Conservation (phyloP, 2,888 invertebrate genomes). For the Lordiphosa andalusiaca region DNA sequence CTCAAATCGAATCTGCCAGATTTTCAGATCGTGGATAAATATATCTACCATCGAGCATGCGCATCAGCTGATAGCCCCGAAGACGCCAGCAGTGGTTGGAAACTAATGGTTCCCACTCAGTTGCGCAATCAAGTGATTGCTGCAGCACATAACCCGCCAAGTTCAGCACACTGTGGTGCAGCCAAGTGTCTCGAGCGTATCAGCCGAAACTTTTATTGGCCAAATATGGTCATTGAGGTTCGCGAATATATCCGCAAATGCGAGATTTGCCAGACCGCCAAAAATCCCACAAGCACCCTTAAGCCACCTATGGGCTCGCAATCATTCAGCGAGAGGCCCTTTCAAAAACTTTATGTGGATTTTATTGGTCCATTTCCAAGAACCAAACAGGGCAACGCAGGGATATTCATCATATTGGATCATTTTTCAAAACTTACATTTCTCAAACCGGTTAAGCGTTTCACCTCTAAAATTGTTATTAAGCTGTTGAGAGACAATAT, state of each 20-base stretch:
- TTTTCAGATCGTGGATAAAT: too few relatives aligned
- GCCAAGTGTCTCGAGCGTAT: slow-evolving; percentile 6
- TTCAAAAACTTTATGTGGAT: slow-evolving; percentile 4
- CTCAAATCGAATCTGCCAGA: too few relatives aligned
- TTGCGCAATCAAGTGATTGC: not conserved
- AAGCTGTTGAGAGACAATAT: too few relatives aligned
- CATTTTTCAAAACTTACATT: not conserved
- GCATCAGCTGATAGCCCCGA: too few relatives aligned
- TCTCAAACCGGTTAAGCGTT: too few relatives aligned
- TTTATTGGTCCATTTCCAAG: slow-evolving; percentile 5
- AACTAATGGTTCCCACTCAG: not conserved
- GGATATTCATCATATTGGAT: not conserved
- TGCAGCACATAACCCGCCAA: too few relatives aligned
- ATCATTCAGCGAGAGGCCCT: not conserved
- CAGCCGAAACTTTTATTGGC: slow-evolving; percentile 4
- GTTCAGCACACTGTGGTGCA: not conserved
- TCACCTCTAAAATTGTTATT: too few relatives aligned
- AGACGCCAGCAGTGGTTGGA: slow-evolving; percentile 1
- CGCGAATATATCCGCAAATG: not conserved
- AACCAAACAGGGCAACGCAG: not conserved
- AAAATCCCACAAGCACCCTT: not conserved
- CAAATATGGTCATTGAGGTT: slow-evolving; percentile 2
- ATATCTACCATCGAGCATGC: too few relatives aligned
- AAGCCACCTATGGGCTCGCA: slow-evolving; percentile 7
- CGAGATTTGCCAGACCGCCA: not conserved